Conservation (phyloP, 2,113 vertebrate genomes). For the Todiramphus chloris region DNA sequence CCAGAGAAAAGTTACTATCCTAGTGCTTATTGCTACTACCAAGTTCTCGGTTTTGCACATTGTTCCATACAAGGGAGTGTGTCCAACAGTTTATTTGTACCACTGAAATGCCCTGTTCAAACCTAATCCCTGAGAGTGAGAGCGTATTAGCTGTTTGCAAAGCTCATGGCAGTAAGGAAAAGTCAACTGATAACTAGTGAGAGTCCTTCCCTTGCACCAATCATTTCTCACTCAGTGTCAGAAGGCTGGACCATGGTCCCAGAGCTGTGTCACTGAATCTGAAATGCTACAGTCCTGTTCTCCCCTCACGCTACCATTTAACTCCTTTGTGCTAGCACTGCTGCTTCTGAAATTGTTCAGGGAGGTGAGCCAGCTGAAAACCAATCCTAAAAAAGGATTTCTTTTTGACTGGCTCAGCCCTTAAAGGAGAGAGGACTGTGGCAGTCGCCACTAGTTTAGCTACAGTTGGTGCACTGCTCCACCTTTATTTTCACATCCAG, state of each 20-base stretch:
- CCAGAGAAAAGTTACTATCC: not conserved
- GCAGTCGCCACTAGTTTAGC: not conserved
- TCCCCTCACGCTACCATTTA: not conserved
- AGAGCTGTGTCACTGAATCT: not conserved
- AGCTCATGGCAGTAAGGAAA: not conserved
- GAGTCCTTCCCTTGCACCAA: not conserved
- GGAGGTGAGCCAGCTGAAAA: not conserved
- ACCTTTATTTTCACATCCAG: not conserved
- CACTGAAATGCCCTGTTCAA: not conserved
- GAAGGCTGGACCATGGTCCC: not conserved
- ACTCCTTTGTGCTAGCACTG: not conserved
- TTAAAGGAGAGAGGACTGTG: not conserved
- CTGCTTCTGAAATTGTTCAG: not conserved
- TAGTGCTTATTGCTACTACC: not conserved
- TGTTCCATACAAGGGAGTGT: not conserved
- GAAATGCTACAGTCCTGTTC: not conserved
- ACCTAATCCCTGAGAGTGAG: not conserved
- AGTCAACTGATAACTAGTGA: not conserved
- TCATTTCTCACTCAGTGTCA: not conserved
- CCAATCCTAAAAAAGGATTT: not conserved
- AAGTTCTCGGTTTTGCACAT: not conserved
- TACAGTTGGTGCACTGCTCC: not conserved
- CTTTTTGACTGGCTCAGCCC: not conserved
- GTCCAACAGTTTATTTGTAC: not conserved
- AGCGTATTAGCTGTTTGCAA: not conserved